Evolutionary conservation across 2,888 invertebrate genomes (phyloP).

Genomic region (Gordius sp.): DNA sequence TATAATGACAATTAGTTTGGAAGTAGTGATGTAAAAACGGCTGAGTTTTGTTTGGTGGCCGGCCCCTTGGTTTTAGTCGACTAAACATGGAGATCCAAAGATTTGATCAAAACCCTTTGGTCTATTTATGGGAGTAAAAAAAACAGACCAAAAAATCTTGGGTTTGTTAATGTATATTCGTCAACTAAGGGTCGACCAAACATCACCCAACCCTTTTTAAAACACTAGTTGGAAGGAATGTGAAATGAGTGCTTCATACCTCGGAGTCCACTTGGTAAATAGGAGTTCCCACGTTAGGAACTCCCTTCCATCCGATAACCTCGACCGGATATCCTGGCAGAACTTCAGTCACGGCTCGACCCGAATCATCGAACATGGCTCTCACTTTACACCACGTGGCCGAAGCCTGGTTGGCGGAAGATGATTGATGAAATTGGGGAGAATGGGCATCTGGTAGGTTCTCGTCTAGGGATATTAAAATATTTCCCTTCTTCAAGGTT

Average conservation of each 20-base stretch:
- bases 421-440: not conserved
- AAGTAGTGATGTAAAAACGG: too few relatives aligned
- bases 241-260: constrained; percentile 28
- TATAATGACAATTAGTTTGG: too few relatives aligned
- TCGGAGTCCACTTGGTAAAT: constrained; percentile 45
- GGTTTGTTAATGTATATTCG: too few relatives aligned
- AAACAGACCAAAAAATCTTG: too few relatives aligned
- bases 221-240: not conserved
- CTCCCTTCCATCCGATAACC: constrained; percentile 62
- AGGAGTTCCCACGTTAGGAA: constrained; percentile 63
- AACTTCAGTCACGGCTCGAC: constrained; percentile 36
- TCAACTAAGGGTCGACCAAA: too few relatives aligned
- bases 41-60: too few relatives aligned
- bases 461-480: constrained; percentile 42
- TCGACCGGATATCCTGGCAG: constrained; percentile 55
- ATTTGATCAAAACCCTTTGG: too few relatives aligned
- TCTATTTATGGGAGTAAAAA: too few relatives aligned
- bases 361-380: constrained; percentile 49
- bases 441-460: not conserved
- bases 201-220: too few relatives aligned
- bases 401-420: not conserved
- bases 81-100: too few relatives aligned
- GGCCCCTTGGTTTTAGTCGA: too few relatives aligned
- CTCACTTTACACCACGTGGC: constrained; percentile 32
- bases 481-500: constrained; percentile 46